Percentiles rank a stretch among this genome's conserved stretches.
phyloP scores from a whole-genome alignment of 2,113 vertebrate genomes.

The Ascaphus truei region DNA sequence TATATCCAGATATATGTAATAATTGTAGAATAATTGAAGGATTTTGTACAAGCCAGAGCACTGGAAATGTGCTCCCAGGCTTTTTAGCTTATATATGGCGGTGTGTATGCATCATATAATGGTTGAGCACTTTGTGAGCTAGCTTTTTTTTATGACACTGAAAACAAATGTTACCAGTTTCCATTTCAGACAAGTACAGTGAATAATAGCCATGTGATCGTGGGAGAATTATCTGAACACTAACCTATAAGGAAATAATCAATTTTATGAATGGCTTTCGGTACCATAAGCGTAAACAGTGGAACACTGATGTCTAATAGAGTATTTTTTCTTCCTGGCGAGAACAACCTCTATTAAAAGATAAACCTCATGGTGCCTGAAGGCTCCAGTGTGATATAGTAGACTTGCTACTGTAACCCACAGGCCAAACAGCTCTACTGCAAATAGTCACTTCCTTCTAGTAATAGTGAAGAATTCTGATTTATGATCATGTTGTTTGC shows the following conservation, averaged over 20 bases:
- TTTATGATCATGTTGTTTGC: constrained; percentile 22
- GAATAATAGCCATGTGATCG: constrained; percentile 26
- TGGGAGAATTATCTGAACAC: constrained; percentile 25
- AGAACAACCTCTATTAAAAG: constrained; percentile 32
- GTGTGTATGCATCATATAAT: neutral
- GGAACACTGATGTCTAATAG: constrained; percentile 31
- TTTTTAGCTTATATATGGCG: neutral
- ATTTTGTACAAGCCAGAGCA: neutral
- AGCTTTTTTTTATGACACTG: constrained; percentile 24
- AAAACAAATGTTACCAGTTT: constrained; percentile 8
- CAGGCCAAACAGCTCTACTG: constrained; percentile 25
- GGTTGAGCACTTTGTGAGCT: neutral
- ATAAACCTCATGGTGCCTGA: constrained; percentile 33
- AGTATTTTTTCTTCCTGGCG: constrained; percentile 28
- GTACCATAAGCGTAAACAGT: constrained; percentile 22
- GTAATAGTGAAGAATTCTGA: constrained; percentile 26
- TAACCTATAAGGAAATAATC: constrained; percentile 33
- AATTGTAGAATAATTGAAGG: neutral
- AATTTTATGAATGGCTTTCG: constrained; percentile 34
- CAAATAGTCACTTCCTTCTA: constrained; percentile 19
- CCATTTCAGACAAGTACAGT: constrained; percentile 14
- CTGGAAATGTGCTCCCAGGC: neutral
- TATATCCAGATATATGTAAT: neutral
- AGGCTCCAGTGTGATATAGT: constrained; percentile 28
- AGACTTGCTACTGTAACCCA: constrained; percentile 31